Base-by-base conservation (phyloP, 2,888 invertebrate species). In the Criorhina ranunculi region DNA sequence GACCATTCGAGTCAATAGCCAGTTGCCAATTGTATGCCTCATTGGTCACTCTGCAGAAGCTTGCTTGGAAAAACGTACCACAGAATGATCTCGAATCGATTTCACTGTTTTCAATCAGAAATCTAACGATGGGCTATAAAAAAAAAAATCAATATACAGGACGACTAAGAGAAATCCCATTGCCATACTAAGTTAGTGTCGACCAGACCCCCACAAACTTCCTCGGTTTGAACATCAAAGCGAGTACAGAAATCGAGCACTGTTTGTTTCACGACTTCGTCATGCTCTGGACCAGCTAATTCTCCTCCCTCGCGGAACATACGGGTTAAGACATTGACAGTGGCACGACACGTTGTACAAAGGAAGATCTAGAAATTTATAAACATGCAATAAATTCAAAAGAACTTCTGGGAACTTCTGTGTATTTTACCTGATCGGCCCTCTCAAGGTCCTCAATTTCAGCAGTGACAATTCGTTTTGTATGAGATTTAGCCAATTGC, bases 191-290 rank as follows among this genome's bases (percentile, higher is more conserved):
- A 89, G 89, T 95, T 95, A 4, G 94, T 90, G 33, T 92, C 91
- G 5, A 95, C 90, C 19, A 94, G 90, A 11, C 95, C 95, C 0
- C 89, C 88, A 88, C 96, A 96, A 5, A 96, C 94, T n/a, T 91
- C 90, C 6, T 92, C 89, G 1, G 92, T 92, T 88, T 95, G 93
- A 8, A 96, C 92, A 0, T 94, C 92, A 2, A 95, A 88, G 0
- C 90, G 87, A 0, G 90, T 89, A 87, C 96, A 96, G 0, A 95
- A 88, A 6, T 92, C 92, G 17, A 92, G 89, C 0, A 93, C 88
- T 0, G 92, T 88, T 0, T 88, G 70, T 2, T 90, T 89, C 19
- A 95, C 89, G 0, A 87, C 24, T 0, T 0, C 86, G 11, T 92
- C 57, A 9, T 86, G 87, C 0, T 86, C 67, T 0, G 88, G 87